phyloP scores from a whole-genome alignment of 2,797 vertebrate genomes.

The Schizothorax lantsangensis region DNA sequence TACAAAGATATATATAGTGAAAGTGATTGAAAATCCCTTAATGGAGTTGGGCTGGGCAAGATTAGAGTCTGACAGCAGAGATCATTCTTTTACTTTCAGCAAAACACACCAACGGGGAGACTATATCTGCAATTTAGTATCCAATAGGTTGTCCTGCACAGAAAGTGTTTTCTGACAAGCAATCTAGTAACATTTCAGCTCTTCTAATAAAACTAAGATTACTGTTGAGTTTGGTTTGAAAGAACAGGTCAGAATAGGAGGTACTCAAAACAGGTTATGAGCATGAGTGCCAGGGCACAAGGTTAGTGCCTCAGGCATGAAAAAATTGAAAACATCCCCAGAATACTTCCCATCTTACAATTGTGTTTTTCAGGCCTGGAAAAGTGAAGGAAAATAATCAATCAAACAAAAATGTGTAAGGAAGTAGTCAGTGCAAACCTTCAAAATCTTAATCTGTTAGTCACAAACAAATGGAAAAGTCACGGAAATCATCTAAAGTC shows the following conservation, averaged over 20 bases:
- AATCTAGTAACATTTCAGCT: neutral
- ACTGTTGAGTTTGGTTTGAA: neutral
- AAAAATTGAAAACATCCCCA: neutral
- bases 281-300: neutral
- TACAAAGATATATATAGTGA: neutral
- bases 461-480: neutral
- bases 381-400: neutral
- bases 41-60: neutral
- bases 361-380: neutral
- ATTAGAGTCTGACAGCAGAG: no score
- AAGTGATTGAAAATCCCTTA: neutral
- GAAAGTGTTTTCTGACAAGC: neutral
- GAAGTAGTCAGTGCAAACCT: no score
- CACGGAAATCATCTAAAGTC: neutral
- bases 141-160: neutral
- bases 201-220: neutral
- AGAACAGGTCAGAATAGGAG: neutral
- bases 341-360: neutral
- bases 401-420: neutral
- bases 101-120: neutral
- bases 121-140: neutral
- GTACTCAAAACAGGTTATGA: neutral
- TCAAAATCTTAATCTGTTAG: no score
- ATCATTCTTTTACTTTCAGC: neutral
- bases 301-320: neutral